These are phyloP conservation scores for Brachirus orientalis DNA, from an alignment of 2,113 vertebrate species.

Conservation along the genomic window DNA sequence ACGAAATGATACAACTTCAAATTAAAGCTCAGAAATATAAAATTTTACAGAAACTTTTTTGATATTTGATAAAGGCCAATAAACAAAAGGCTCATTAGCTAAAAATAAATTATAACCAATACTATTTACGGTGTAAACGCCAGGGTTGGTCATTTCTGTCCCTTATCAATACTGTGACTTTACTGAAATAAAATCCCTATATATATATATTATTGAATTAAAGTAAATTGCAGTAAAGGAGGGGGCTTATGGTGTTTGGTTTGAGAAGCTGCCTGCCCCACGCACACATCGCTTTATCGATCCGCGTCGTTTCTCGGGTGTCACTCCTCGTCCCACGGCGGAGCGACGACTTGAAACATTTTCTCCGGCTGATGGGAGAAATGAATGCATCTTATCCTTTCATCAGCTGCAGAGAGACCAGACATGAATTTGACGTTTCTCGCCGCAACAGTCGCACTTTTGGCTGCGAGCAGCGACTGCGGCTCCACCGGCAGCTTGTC, in stretches of 20 bases:
- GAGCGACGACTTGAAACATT: slow-evolving; percentile 17
- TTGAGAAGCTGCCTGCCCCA: slow-evolving; percentile 17
- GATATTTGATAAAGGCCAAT: too few species aligned
- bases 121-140: too few species aligned
- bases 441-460: slow-evolving; percentile 38
- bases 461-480: slow-evolving; percentile 32
- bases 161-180: too few species aligned
- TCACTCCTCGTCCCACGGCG: slow-evolving; percentile 44
- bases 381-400: background rate
- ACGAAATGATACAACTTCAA: too few species aligned
- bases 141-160: too few species aligned
- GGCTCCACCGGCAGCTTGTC: slow-evolving; percentile 57
- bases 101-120: too few species aligned
- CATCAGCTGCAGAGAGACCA: background rate
- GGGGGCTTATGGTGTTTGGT: slow-evolving; percentile 2
- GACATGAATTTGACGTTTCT: slow-evolving; percentile 56
- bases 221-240: background rate
- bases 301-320: slow-evolving; percentile 37
- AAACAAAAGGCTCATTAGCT: too few species aligned
- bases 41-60: too few species aligned
- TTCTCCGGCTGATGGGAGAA: slow-evolving; percentile 35
- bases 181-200: too few species aligned
- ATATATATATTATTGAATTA: background rate
- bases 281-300: slow-evolving; percentile 61
- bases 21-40: too few species aligned